Percentiles rank a stretch among this genome's conserved stretches.
Evolutionary conservation across 2,888 invertebrate species (phyloP).

Genomic region (Metallyticus violacea): DNA sequence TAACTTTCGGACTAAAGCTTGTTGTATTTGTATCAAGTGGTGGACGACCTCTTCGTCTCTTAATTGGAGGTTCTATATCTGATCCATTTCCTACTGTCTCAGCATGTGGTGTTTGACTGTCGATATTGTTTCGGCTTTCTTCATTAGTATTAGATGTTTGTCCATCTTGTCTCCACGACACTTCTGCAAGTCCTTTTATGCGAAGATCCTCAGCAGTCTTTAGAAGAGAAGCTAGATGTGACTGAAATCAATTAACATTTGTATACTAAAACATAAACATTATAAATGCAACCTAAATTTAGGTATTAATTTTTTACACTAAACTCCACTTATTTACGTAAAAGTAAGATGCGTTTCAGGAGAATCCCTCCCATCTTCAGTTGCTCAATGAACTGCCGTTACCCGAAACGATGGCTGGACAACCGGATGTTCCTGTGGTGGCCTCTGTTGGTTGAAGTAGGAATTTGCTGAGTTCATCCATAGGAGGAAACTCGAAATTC

Average conservation of each 20-base stretch:
- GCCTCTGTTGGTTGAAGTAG: too few species aligned
- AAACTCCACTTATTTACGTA: too few species aligned
- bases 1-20: slow-evolving; percentile 52
- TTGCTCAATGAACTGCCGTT: too few species aligned
- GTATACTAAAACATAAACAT: too few species aligned
- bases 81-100: slow-evolving; percentile 41
- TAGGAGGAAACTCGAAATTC: too few species aligned
- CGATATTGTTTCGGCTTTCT: slow-evolving; percentile 42
- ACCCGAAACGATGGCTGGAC: too few species aligned
- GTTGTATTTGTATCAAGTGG: slow-evolving; percentile 54
- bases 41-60: slow-evolving; percentile 64
- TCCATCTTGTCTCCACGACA: slow-evolving; percentile 74
- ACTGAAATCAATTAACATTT: slow-evolving; percentile 66
- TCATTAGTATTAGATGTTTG: slow-evolving; percentile 40
- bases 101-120: slow-evolving; percentile 48
- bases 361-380: too few species aligned
- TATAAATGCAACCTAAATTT: too few species aligned
- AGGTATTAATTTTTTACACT: too few species aligned
- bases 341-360: too few species aligned
- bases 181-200: slow-evolving; percentile 88
- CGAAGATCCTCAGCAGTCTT: slow-evolving; percentile 90
- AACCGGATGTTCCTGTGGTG: too few species aligned
- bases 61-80: slow-evolving; percentile 48
- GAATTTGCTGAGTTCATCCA: too few species aligned
- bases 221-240: slow-evolving; percentile 78